Percentiles rank a stretch among this genome's conserved stretches.
phyloP scores from a whole-genome alignment of 2,888 invertebrate genomes.

The Entomobrya multifasciata region DNA sequence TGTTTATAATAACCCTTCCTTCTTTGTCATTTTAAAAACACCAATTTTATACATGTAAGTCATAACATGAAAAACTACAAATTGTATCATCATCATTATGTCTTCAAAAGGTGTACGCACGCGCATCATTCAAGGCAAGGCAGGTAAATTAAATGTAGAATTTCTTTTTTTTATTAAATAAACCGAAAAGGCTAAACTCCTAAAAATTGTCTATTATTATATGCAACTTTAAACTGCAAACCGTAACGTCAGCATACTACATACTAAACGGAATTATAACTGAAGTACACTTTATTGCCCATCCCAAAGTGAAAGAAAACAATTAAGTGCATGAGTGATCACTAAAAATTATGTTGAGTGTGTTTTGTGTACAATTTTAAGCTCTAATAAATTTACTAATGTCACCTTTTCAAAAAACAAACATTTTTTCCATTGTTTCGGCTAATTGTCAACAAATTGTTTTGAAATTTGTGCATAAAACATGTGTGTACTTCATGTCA shows the following conservation, averaged over 20 bases:
- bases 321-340: constrained; percentile 27
- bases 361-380: constrained; percentile 46
- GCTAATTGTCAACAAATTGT: constrained; percentile 24
- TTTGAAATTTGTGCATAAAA: background rate
- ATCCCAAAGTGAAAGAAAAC: constrained; percentile 33
- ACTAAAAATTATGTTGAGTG: background rate
- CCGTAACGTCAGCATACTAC: constrained; percentile 11
- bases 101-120: too few species aligned
- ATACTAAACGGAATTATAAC: constrained; percentile 8
- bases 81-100: too few species aligned
- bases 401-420: constrained; percentile 30
- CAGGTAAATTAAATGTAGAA: background rate
- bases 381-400: constrained; percentile 60
- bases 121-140: too few species aligned
- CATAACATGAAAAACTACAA: too few species aligned
- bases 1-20: too few species aligned
- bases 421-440: constrained; percentile 4
- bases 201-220: background rate
- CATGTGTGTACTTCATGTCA: background rate
- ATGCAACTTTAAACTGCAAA: constrained; percentile 3
- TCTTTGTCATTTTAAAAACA: too few species aligned
- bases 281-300: constrained; percentile 30
- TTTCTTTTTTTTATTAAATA: background rate
- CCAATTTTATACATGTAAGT: too few species aligned
- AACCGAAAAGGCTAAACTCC: constrained; percentile 4